A percentile compares a stretch with the other conserved stretches of the same genome.
Evolutionary conservation across 2,888 invertebrate genomes (phyloP).

Genomic region (Thyatira batis): DNA sequence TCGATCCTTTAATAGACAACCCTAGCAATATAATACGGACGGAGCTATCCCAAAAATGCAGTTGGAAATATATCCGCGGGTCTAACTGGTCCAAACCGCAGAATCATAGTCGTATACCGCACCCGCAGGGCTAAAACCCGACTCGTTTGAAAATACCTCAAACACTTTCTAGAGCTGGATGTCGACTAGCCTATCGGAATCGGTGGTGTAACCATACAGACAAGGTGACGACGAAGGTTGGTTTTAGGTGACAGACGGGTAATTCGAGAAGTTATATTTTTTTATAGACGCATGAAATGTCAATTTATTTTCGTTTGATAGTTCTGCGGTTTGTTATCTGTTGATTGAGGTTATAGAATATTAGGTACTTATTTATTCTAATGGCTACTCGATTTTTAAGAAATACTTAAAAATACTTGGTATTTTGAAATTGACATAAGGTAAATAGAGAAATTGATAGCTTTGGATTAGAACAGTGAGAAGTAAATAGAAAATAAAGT

Average conservation of each 20-base stretch:
- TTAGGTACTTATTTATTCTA: too few relatives aligned
- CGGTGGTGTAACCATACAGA: background rate
- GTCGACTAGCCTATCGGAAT: constrained; percentile 10
- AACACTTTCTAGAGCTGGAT: constrained; percentile 9
- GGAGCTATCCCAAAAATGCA: constrained; percentile 67
- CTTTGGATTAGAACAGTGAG: too few relatives aligned
- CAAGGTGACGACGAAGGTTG: constrained; percentile 14
- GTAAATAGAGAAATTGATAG: too few relatives aligned
- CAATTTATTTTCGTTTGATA: constrained; percentile 20
- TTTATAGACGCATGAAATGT: constrained; percentile 13
- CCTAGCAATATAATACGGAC: constrained; percentile 48
- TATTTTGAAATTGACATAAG: too few relatives aligned
- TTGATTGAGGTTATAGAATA: background rate
- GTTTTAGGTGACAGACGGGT: constrained; percentile 19
- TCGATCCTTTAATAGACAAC: constrained; percentile 11
- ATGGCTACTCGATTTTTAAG: too few relatives aligned
- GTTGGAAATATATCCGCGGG: constrained; percentile 50
- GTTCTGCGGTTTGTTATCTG: constrained; percentile 21
- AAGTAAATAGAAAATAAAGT: too few relatives aligned
- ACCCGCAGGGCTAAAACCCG: constrained; percentile 19
- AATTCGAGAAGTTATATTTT: constrained; percentile 23
- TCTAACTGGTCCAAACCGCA: constrained; percentile 65
- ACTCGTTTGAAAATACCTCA: constrained; percentile 14
- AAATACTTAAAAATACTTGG: too few relatives aligned
- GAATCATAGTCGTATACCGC: constrained; percentile 48